Percentiles rank a stretch among this genome's conserved stretches.
These are phyloP conservation scores for Diplodus sargus DNA, from an alignment of 2,797 vertebrate genomes.

Conservation along the genomic window DNA sequence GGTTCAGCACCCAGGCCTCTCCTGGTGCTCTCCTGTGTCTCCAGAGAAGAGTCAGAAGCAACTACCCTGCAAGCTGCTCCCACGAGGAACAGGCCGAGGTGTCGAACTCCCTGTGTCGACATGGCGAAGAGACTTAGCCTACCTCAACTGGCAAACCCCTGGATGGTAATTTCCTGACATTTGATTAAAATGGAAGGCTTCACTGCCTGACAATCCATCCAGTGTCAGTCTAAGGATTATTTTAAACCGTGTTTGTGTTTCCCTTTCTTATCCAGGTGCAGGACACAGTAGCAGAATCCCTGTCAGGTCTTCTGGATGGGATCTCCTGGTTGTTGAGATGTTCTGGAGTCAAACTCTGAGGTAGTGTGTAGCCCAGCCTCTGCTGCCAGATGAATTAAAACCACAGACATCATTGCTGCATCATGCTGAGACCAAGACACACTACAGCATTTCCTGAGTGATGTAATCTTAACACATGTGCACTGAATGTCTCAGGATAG, in stretches of 20 bases:
- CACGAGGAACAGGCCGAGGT: slow-evolving; percentile 29
- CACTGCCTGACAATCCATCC: neutral
- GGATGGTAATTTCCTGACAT: slow-evolving; percentile 88
- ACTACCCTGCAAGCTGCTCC: neutral
- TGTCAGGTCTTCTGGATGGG: slow-evolving; percentile 89
- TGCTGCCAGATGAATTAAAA: slow-evolving; percentile 19
- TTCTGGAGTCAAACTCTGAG: slow-evolving; percentile 78
- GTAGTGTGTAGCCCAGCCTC: slow-evolving; percentile 33
- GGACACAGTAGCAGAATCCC: slow-evolving; percentile 88
- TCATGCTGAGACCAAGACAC: slow-evolving; percentile 7
- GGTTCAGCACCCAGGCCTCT: slow-evolving; percentile 86
- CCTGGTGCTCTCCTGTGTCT: slow-evolving; percentile 91
- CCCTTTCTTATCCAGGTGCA: slow-evolving; percentile 85
- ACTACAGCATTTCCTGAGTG: slow-evolving; percentile 22
- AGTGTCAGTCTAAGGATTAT: slow-evolving; percentile 2
- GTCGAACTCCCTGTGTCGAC: slow-evolving; percentile 88
- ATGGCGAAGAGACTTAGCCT: slow-evolving; percentile 91
- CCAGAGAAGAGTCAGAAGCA: slow-evolving; percentile 72
- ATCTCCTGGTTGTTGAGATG: slow-evolving; percentile 92
- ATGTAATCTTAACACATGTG: slow-evolving; percentile 36
- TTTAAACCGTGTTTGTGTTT: slow-evolving; percentile 34
- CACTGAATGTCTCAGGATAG: neutral
- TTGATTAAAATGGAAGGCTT: slow-evolving; percentile 7
- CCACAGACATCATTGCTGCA: slow-evolving; percentile 1
- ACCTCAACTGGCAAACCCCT: slow-evolving; percentile 85